Evolutionary conservation across 2,797 vertebrate species (phyloP).

Genomic region (Nannoperca obscura): DNA sequence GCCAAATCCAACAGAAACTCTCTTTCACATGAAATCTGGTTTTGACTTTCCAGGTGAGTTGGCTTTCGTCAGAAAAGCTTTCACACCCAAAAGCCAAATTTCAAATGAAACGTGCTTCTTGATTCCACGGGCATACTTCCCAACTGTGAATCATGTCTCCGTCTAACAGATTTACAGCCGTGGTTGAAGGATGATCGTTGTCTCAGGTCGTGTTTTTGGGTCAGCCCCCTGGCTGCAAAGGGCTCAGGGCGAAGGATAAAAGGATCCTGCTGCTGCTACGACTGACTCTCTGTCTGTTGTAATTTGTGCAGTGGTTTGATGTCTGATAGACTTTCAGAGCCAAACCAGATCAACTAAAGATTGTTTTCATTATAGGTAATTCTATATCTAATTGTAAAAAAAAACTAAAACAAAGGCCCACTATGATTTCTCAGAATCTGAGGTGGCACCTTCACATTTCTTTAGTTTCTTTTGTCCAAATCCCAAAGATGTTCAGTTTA

Average conservation of each 20-base stretch:
- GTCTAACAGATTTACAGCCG: background rate
- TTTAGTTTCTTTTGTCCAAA: background rate
- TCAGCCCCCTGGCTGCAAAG: no score
- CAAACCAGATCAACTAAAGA: background rate
- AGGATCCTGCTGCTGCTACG: background rate
- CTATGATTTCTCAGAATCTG: background rate
- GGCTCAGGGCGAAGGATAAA: background rate
- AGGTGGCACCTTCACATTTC: background rate
- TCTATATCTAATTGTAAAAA: no score
- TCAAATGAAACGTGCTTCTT: background rate
- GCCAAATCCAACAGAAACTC: conserved; percentile 32
- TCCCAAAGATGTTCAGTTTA: background rate
- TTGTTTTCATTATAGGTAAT: background rate
- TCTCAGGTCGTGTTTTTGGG: background rate
- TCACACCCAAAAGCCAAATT: background rate
- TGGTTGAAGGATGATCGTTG: background rate
- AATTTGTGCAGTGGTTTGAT: background rate
- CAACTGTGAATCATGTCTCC: background rate
- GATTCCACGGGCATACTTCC: background rate
- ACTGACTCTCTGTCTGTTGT: background rate
- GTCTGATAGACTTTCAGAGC: background rate
- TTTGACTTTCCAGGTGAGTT: conserved; percentile 17
- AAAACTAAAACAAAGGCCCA: no score
- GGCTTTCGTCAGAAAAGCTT: conserved; percentile 11
- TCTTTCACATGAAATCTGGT: conserved; percentile 26